These are phyloP conservation scores for Stegodyphus dumicola DNA, from an alignment of 1,140 invertebrate species.

Conservation along the genomic window DNA sequence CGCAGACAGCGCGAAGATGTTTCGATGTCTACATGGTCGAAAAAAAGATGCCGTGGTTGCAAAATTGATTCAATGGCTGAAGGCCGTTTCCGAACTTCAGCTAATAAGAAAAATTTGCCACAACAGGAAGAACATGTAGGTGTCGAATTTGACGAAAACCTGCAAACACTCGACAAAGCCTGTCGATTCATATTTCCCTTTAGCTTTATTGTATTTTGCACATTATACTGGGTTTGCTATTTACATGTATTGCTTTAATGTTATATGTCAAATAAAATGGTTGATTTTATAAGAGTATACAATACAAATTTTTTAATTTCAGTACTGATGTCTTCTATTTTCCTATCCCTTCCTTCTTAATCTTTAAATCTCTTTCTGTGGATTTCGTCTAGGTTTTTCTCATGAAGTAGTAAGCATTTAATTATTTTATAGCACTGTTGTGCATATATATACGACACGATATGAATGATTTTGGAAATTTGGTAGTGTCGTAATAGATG, in stretches of 20 bases:
- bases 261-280: too few species aligned
- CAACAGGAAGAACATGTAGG: neutral
- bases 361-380: too few species aligned
- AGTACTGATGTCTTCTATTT: too few species aligned
- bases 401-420: too few species aligned
- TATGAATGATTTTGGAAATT: too few species aligned
- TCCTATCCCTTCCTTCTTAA: too few species aligned
- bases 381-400: too few species aligned
- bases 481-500: too few species aligned
- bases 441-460: too few species aligned
- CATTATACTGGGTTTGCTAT: slow-evolving; percentile 24
- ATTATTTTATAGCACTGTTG: too few species aligned
- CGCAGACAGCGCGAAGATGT: neutral
- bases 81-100: neutral
- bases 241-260: neutral
- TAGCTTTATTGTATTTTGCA: slow-evolving; percentile 12
- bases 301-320: too few species aligned
- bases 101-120: neutral
- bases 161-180: slow-evolving; percentile 4
- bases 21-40: neutral
- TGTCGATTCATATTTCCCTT: slow-evolving; percentile 12
- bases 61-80: neutral
- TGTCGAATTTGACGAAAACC: slow-evolving; percentile 16
- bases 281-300: too few species aligned
- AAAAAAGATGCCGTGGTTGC: neutral